Evolutionary conservation across 2,797 vertebrate species (phyloP).

Genomic region (Bucorvus abyssinicus): DNA sequence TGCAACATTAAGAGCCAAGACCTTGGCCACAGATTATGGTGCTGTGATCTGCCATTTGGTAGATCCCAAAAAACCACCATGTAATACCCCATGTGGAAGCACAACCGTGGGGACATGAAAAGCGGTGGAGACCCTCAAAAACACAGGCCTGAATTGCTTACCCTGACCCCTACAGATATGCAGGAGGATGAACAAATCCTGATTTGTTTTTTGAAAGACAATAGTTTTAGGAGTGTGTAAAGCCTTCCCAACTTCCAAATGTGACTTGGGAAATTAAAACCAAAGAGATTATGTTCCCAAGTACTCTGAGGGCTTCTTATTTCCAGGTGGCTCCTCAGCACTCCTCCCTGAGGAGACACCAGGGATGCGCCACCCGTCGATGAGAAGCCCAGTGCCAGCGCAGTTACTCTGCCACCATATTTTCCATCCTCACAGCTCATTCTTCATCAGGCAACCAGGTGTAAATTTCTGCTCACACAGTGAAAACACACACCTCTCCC

Average conservation of each 20-base stretch:
- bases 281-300: neutral
- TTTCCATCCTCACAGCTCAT: neutral
- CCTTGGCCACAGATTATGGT: neutral
- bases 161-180: neutral
- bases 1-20: neutral
- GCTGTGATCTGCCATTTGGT: neutral
- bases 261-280: neutral
- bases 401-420: neutral
- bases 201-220: neutral
- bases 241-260: neutral
- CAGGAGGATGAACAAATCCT: neutral
- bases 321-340: neutral
- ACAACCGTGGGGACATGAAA: neutral
- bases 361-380: accelerated
- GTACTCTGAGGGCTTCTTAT: accelerated
- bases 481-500: neutral
- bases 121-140: neutral
- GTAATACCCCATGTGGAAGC: neutral
- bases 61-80: neutral
- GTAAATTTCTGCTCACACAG: neutral
- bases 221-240: neutral
- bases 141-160: neutral
- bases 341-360: neutral
- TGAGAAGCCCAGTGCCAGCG: neutral
- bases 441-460: neutral